These are phyloP conservation scores for Picus viridis DNA, from an alignment of 2,797 vertebrate genomes.

Conservation along the genomic window DNA sequence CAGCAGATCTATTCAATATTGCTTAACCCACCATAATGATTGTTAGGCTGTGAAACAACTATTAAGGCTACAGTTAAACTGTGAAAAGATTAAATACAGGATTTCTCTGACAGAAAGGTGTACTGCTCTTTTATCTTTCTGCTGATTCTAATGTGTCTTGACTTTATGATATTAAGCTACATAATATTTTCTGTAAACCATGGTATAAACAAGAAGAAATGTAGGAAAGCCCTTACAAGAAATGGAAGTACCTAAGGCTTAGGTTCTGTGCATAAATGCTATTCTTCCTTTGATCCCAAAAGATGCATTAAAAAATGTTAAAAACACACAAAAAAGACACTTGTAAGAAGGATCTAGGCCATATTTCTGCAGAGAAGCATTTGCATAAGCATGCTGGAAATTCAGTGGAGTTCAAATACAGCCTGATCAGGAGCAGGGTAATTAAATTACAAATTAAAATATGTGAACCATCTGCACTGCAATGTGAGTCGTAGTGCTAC, in stretches of 20 bases:
- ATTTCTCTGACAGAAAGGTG: background rate
- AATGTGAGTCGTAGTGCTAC: background rate
- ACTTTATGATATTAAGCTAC: background rate
- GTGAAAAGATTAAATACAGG: background rate
- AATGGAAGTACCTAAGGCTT: background rate
- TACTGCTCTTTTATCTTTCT: background rate
- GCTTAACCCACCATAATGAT: background rate
- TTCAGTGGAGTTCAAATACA: slow-evolving; percentile 37
- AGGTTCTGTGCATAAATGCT: background rate
- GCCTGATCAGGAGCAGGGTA: background rate
- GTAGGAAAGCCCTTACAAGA: background rate
- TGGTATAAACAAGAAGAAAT: background rate
- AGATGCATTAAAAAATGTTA: background rate
- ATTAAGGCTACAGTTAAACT: background rate
- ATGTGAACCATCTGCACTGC: slow-evolving; percentile 46
- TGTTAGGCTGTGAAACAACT: background rate
- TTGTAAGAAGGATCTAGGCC: background rate
- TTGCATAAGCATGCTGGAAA: slow-evolving; percentile 73
- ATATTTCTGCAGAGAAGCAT: slow-evolving; percentile 66
- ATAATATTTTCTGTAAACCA: background rate
- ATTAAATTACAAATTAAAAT: slow-evolving; percentile 62
- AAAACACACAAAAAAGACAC: background rate
- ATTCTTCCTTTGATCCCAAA: background rate
- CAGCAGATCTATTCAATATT: background rate
- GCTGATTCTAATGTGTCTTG: background rate